Evolutionary conservation across 2,888 invertebrate genomes (phyloP).

Genomic region (Pristionchus japonicus): DNA sequence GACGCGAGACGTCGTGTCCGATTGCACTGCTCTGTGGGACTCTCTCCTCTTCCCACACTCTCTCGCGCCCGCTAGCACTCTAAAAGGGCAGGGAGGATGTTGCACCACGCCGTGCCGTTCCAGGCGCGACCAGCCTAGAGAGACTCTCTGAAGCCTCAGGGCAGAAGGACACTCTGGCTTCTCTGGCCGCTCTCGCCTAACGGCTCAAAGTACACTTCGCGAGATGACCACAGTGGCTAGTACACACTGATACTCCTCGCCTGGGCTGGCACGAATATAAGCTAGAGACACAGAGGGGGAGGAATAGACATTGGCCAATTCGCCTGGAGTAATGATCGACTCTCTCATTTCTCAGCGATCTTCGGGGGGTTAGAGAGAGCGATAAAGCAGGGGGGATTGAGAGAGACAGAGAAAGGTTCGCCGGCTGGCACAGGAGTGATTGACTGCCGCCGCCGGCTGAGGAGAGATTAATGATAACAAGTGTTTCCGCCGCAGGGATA

Average conservation of each 20-base stretch:
- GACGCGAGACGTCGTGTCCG: background rate
- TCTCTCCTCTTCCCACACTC: background rate
- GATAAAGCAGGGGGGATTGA: too few relatives aligned
- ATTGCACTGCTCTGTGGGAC: slow-evolving; percentile 26
- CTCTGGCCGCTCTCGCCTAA: background rate
- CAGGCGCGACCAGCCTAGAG: slow-evolving; percentile 11
- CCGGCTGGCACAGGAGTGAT: background rate
- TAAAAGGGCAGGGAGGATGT: slow-evolving; percentile 4
- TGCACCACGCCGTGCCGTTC: slow-evolving; percentile 34
- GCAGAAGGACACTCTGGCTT: background rate
- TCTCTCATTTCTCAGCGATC: too few relatives aligned
- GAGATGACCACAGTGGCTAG: slow-evolving; percentile 15
- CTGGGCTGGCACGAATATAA: background rate
- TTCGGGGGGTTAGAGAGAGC: too few relatives aligned
- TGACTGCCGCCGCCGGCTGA: background rate
- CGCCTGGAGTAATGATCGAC: too few relatives aligned
- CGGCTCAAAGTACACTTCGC: background rate
- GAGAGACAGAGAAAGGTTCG: background rate
- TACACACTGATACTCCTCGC: slow-evolving; percentile 19
- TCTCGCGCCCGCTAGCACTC: slow-evolving; percentile 9
- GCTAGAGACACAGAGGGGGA: background rate
- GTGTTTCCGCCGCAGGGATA: background rate
- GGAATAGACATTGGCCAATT: background rate
- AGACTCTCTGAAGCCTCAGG: slow-evolving; percentile 13
- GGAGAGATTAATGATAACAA: slow-evolving; percentile 26